These are phyloP conservation scores for Salminus brasiliensis DNA, from an alignment of 2,113 vertebrate genomes.

Conservation along the genomic window DNA sequence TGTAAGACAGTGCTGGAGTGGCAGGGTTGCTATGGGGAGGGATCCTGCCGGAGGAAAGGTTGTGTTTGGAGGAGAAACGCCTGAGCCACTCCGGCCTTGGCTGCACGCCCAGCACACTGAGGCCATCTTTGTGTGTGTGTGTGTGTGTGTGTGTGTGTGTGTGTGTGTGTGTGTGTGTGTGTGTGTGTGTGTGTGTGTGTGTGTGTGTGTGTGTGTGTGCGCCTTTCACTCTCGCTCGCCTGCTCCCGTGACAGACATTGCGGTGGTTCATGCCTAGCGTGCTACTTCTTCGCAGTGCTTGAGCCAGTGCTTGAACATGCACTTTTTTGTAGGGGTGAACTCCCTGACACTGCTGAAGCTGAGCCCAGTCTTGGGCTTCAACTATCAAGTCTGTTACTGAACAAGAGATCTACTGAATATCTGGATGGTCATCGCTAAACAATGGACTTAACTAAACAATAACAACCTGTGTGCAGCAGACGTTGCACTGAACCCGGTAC, in stretches of 20 bases:
- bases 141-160: neutral
- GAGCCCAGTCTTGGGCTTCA: neutral
- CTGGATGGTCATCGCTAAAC: no score
- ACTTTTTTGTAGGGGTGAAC: neutral
- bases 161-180: no score
- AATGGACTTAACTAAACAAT: no score
- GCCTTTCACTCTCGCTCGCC: neutral
- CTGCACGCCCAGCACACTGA: constrained; percentile 65
- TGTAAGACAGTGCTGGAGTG: constrained; percentile 51
- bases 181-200: no score
- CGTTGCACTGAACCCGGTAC: no score
- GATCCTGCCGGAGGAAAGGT: constrained; percentile 56
- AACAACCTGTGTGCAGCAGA: no score
- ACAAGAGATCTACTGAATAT: neutral
- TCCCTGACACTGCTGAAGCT: neutral
- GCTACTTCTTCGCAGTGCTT: neutral
- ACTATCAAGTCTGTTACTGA: neutral
- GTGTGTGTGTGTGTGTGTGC: no score
- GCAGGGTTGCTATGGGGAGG: constrained; percentile 49
- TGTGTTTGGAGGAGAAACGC: constrained; percentile 63
- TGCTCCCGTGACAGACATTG: neutral
- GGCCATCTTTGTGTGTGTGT: constrained; percentile 18
- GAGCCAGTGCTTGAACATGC: neutral
- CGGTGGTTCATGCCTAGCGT: neutral
- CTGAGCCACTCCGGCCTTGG: constrained; percentile 48